Evolutionary conservation across 92 coral and sea anemone species (phyloP).

Genomic region (Actinernus sp.): DNA sequence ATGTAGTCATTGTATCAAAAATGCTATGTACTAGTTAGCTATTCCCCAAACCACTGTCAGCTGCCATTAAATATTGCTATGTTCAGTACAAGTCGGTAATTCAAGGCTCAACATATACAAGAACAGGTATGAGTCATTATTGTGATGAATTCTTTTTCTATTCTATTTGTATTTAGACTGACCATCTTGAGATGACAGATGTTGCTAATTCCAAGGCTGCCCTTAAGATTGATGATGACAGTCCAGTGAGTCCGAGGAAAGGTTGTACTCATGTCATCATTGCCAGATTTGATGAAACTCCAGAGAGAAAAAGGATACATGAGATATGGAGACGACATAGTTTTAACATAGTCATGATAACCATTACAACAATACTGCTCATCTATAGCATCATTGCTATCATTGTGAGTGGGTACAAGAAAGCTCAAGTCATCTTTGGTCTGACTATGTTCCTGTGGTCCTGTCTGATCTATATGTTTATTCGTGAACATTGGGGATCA

Average conservation of each 20-base stretch:
- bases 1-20: too few species aligned
- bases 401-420: conserved; percentile 80
- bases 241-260: conserved; percentile 31
- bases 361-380: conserved; percentile 30
- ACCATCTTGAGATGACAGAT: conserved; percentile 79
- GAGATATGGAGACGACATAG: conserved; percentile 69
- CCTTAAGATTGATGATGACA: conserved; percentile 33
- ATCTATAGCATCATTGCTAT: conserved; percentile 80
- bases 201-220: conserved; percentile 61
- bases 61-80: too few species aligned
- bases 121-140: too few species aligned
- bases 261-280: conserved; percentile 28
- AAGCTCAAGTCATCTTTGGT: conserved; percentile 77
- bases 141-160: too few species aligned
- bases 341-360: conserved; percentile 31
- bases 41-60: too few species aligned
- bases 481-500: conserved; percentile 80
- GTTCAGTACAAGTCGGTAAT: too few species aligned
- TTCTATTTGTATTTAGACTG: conserved; percentile 53
- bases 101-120: too few species aligned
- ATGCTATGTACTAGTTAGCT: too few species aligned
- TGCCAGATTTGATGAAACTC: conserved; percentile 66
- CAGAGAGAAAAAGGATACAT: conserved; percentile 44
- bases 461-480: conserved; percentile 80
- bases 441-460: conserved; percentile 91